Base-by-base conservation (phyloP, 2,797 vertebrate genomes). In the Hipposideros larvatus region DNA sequence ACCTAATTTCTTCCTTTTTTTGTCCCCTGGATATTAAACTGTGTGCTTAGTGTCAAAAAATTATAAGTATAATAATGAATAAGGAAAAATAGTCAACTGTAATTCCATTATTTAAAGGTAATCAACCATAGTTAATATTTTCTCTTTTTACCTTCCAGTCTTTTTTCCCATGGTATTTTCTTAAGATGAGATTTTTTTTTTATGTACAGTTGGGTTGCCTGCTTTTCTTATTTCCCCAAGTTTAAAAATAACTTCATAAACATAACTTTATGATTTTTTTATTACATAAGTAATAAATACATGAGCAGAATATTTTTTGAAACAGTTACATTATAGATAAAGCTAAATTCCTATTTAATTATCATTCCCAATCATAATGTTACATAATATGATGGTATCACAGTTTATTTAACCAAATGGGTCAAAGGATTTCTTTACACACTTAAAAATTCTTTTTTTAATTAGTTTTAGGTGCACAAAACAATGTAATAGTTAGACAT, bases 261-360 rank as follows among this genome's bases (percentile, higher is more conserved):
- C 24, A 53, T 80, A 70, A 83, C 11, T 48, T 71, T 73, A 77
- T 91, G 70, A 43, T 31, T 55, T 87, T 82, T 94, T 59, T 34
- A 95, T 88, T 77, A 14, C 55, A 91, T 11, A 59, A 53, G 11
- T 53, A 71, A 63, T 46, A 77, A 71, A 63, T 46, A 77, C 31
- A 19, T 61, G 57, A 96, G 18, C 68, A 91, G 34, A 82, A 61
- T 93, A 2, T 51, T 26, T 79, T 96, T 96, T 75, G 77, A 88
- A 96, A 91, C 59, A 43, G 21, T 88, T 95, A 70, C 24, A 57
- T 73, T 75, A 87, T 48, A 59, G 65, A 73, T 85, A 74, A 91
- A 92, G 43, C 24, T 65, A 77, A 53, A 51, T 80, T 94, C 31
- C 57, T 7, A 37, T 48, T 94, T 90, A 82, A 85, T 82, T 91